phyloP scores from a whole-genome alignment of 2,797 vertebrate species.

The Furcifer pardalis region DNA sequence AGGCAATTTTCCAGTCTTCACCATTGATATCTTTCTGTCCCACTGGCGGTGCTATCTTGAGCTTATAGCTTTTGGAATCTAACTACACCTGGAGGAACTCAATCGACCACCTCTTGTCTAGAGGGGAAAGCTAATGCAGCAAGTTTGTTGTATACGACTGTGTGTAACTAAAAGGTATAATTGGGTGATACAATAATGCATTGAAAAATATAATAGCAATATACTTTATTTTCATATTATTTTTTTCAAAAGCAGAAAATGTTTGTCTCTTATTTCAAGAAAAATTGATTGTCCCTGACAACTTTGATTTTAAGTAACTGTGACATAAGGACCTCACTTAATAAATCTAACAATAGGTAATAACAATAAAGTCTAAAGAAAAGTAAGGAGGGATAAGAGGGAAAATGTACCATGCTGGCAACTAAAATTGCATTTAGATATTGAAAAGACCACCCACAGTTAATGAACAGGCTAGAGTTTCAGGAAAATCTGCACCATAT shows the following conservation, averaged over 20 bases:
- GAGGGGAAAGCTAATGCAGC: not conserved
- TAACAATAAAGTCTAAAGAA: constrained; percentile 61
- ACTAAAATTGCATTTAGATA: constrained; percentile 58
- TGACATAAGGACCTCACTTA: not conserved
- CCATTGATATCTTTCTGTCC: not conserved
- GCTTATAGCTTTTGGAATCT: not conserved
- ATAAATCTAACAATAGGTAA: constrained; percentile 55
- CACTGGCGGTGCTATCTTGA: not conserved
- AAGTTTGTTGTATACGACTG: not conserved
- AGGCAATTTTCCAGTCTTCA: not conserved
- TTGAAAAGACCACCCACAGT: constrained; percentile 56
- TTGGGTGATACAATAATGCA: not conserved
- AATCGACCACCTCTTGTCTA: not conserved
- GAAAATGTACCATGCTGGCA: constrained; percentile 55
- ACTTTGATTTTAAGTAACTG: constrained; percentile 37
- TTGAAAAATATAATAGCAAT: constrained; percentile 8
- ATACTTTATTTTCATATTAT: constrained; percentile 36
- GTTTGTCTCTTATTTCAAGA: constrained; percentile 28
- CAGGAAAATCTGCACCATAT: constrained; percentile 43
- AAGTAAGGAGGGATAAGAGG: constrained; percentile 47
- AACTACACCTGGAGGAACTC: not conserved
- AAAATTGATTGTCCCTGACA: constrained; percentile 41
- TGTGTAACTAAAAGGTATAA: constrained; percentile 36
- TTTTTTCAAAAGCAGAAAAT: not conserved
- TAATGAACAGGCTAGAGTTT: constrained; percentile 44